Percentiles rank a stretch among this genome's conserved stretches.
phyloP scores from a whole-genome alignment of 2,888 invertebrate species.

The Amaurobius ferox region DNA sequence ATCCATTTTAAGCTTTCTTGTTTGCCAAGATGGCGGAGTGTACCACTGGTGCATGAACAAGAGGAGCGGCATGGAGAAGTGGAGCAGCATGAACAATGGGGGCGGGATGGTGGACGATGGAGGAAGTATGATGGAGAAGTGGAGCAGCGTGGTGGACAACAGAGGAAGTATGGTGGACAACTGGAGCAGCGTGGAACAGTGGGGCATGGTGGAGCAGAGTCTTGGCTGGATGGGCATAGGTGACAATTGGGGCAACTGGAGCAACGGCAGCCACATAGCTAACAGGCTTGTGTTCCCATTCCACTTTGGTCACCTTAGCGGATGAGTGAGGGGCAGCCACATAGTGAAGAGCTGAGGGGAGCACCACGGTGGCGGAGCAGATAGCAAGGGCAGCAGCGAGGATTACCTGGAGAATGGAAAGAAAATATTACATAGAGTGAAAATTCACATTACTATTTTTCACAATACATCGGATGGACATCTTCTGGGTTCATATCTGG shows the following conservation, averaged over 20 bases:
- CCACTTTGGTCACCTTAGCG: slow-evolving; percentile 45
- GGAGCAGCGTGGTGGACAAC: slow-evolving; percentile 21
- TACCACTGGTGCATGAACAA: too few relatives aligned
- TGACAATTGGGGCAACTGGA: slow-evolving; percentile 51
- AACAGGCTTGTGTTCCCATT: slow-evolving; percentile 58
- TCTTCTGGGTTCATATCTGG: too few relatives aligned
- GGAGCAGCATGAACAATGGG: neutral
- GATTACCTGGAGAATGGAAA: slow-evolving; percentile 25
- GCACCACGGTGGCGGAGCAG: slow-evolving; percentile 50
- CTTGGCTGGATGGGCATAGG: slow-evolving; percentile 42
- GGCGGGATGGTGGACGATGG: neutral
- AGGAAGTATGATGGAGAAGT: slow-evolving; percentile 11
- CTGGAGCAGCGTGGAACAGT: slow-evolving; percentile 7
- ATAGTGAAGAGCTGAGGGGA: slow-evolving; percentile 52
- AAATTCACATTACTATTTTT: too few relatives aligned
- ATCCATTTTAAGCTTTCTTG: slow-evolving; percentile 51
- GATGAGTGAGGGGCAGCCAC: slow-evolving; percentile 49
- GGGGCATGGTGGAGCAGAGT: slow-evolving; percentile 25
- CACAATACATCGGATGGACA: too few relatives aligned
- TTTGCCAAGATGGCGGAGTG: slow-evolving; percentile 16
- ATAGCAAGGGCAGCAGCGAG: slow-evolving; percentile 48
- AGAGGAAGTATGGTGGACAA: neutral
- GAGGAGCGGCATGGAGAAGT: too few relatives aligned
- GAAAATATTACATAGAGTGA: too few relatives aligned
- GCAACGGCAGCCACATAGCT: slow-evolving; percentile 65